phyloP scores from a whole-genome alignment of 2,797 vertebrate species.

The Melopsittacus undulatus region DNA sequence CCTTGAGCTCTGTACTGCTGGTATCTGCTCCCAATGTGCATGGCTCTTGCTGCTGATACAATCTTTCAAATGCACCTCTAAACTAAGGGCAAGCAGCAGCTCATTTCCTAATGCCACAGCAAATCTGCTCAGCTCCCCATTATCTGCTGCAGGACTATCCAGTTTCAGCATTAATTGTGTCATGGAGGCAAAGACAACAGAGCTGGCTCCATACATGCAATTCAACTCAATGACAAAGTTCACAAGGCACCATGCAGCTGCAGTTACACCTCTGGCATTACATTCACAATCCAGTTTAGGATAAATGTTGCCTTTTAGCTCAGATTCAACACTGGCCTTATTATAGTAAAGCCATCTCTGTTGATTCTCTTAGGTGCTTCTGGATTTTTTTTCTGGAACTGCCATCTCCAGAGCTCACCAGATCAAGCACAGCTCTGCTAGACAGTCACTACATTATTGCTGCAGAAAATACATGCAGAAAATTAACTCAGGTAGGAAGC shows the following conservation, averaged over 20 bases:
- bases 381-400: neutral
- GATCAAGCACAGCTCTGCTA: neutral
- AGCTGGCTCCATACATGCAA: neutral
- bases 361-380: neutral
- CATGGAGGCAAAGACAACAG: constrained; percentile 36
- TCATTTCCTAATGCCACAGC: constrained; percentile 42
- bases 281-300: neutral
- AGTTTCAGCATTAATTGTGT: constrained; percentile 37
- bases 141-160: constrained; percentile 44
- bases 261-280: neutral
- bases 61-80: constrained; percentile 42
- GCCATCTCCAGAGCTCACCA: neutral
- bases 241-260: neutral
- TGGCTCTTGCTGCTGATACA: neutral
- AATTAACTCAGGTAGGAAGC: neutral
- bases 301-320: neutral
- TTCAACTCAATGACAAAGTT: constrained; percentile 11
- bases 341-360: neutral
- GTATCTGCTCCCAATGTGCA: neutral
- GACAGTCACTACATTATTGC: neutral
- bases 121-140: constrained; percentile 46
- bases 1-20: neutral
- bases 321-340: neutral
- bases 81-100: constrained; percentile 38
- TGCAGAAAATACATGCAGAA: neutral